A percentile compares a stretch with the other conserved stretches of the same genome.
These are phyloP conservation scores for Toxostoma redivivum DNA, from an alignment of 2,113 vertebrate genomes.

Conservation along the genomic window DNA sequence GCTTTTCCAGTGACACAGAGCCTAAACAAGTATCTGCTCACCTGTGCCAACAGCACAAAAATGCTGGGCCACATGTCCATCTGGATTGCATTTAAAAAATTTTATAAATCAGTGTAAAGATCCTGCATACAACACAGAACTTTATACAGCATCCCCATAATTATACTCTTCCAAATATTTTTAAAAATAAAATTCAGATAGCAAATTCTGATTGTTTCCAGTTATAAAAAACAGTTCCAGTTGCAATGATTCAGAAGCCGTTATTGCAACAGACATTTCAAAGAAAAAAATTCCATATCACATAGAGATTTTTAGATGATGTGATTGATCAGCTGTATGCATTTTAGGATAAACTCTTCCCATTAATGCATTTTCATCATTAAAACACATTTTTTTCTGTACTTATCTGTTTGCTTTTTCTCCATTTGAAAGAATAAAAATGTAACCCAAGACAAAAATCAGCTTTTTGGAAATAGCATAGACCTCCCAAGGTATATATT, in stretches of 20 bases:
- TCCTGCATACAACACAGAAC: neutral
- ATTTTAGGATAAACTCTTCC: neutral
- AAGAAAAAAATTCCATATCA: neutral
- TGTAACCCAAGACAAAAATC: neutral
- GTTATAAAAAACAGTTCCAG: neutral
- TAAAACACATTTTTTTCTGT: neutral
- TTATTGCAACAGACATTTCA: neutral
- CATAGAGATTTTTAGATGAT: neutral
- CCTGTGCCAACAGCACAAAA: neutral
- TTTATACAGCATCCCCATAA: neutral
- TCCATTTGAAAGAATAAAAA: neutral
- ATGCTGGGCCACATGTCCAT: neutral
- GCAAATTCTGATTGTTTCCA: neutral
- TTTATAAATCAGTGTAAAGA: neutral
- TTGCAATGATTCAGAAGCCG: neutral
- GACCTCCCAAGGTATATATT: neutral
- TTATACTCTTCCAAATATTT: neutral
- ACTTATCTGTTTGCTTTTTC: neutral
- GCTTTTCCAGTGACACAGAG: rapidly evolving
- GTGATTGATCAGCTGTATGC: neutral
- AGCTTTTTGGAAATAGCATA: neutral
- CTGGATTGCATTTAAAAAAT: neutral
- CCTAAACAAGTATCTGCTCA: rapidly evolving
- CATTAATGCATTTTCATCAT: neutral
- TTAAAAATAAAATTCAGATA: neutral